Evolutionary conservation across 1,140 invertebrate species (phyloP), one percentile per base, ranked within the genome.

Genomic region (Riptortus pedestris): DNA sequence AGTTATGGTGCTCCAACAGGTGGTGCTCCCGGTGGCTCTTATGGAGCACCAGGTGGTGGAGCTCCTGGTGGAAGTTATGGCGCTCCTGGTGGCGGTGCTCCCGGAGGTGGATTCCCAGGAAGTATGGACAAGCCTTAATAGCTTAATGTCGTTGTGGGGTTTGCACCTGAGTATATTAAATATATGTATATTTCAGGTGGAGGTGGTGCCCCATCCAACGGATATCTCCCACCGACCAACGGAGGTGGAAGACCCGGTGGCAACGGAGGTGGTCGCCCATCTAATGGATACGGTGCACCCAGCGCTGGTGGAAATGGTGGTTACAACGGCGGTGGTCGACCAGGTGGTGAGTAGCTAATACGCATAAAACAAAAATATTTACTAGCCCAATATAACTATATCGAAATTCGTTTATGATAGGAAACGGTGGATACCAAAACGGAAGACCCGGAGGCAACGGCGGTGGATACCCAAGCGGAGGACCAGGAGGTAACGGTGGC

Each of bases 311-410:
- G 31, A 38, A 38, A 38, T 14, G 51, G 51, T 55, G 51, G 51
- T 24, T n/a, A n/a, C 45, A 47, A 47, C 45, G 45, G 45, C 18
- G 51, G 51, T 55, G 51, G 51, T 24, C 51, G 51, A 24, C 51
- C 51, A 7, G 18, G 20, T 24, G 51, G 51, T 27, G 18, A n/a
- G n/a, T n/a, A n/a, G n/a, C n/a, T n/a, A n/a, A n/a, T n/a, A n/a
- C n/a, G n/a, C n/a, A n/a, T n/a, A n/a, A n/a, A n/a, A n/a, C n/a
- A n/a, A n/a, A n/a, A n/a, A n/a, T n/a, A n/a, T n/a, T n/a, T n/a
- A n/a, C n/a, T n/a, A n/a, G n/a, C n/a, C n/a, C n/a, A n/a, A n/a
- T n/a, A n/a, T n/a, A n/a, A n/a, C n/a, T n/a, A n/a, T n/a, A n/a
- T n/a, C n/a, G n/a, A n/a, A n/a, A n/a, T n/a, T n/a, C n/a, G n/a